Conservation (phyloP, 2,113 vertebrate species). For the Cacatua alba region DNA sequence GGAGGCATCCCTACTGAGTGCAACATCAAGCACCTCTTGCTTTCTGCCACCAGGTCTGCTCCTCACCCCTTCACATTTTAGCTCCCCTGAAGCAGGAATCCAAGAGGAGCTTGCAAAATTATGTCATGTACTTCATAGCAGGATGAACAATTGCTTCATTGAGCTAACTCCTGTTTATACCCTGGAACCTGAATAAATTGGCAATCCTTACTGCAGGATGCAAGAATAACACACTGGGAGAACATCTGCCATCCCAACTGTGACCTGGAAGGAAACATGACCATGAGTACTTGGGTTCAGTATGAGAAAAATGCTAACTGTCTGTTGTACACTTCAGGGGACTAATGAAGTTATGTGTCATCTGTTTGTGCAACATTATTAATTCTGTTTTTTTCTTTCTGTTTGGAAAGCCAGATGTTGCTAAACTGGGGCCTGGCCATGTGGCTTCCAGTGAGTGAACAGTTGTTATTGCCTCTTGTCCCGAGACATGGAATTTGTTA, state of each 20-base stretch:
- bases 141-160: neutral
- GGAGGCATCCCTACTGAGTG: neutral
- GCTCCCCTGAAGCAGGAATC: neutral
- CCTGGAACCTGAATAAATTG: neutral
- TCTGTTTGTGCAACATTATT: neutral
- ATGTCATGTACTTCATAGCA: neutral
- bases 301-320: conserved; percentile 52
- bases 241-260: conserved; percentile 68
- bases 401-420: conserved; percentile 32
- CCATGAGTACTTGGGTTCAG: conserved; percentile 15
- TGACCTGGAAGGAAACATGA: conserved; percentile 50
- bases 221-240: neutral
- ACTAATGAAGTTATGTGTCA: neutral
- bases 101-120: neutral
- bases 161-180: conserved; percentile 38
- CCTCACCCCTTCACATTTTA: neutral
- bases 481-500: neutral
- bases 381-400: neutral
- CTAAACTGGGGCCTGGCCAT: neutral
- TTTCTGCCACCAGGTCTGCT: neutral
- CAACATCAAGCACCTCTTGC: neutral
- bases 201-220: neutral
- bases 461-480: neutral
- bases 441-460: neutral
- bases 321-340: neutral